Evolutionary conservation across 2,888 invertebrate genomes (phyloP).

Genomic region (Pherbina coryleti): DNA sequence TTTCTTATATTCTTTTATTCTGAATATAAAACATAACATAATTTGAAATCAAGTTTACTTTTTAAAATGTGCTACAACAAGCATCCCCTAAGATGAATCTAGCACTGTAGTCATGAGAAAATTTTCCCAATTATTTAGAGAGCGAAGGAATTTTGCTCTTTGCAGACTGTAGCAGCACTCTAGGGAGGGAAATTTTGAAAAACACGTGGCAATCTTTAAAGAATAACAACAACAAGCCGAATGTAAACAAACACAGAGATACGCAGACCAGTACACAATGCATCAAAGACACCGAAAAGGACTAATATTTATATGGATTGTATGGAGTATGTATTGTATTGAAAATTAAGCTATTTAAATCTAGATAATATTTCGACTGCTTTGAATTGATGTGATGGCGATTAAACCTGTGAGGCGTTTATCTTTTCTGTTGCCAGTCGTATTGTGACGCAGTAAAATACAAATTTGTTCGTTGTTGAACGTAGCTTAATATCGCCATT

Average conservation of each 20-base stretch:
- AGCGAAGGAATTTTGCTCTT: constrained; percentile 2
- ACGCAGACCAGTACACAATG: neutral
- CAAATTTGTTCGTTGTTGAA: no score
- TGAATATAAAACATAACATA: no score
- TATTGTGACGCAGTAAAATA: no score
- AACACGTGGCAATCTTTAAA: constrained; percentile 40
- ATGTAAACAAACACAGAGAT: constrained; percentile 44
- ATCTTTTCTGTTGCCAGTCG: no score
- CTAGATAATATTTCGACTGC: no score
- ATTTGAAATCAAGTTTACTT: neutral
- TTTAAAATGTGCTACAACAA: constrained; percentile 13
- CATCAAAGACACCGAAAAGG: neutral
- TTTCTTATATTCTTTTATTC: no score
- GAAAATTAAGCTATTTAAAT: no score
- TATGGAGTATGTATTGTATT: neutral
- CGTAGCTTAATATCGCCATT: no score
- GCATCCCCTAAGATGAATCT: neutral
- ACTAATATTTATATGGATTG: neutral
- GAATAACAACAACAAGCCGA: constrained; percentile 30
- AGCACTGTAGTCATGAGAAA: neutral
- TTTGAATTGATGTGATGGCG: no score
- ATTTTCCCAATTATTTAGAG: neutral
- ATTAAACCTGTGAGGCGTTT: no score
- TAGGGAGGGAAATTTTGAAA: constrained; percentile 24
- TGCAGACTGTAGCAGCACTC: constrained; percentile 6